Conservation (phyloP, 2,888 invertebrate species). For the Lepas anatifera region DNA sequence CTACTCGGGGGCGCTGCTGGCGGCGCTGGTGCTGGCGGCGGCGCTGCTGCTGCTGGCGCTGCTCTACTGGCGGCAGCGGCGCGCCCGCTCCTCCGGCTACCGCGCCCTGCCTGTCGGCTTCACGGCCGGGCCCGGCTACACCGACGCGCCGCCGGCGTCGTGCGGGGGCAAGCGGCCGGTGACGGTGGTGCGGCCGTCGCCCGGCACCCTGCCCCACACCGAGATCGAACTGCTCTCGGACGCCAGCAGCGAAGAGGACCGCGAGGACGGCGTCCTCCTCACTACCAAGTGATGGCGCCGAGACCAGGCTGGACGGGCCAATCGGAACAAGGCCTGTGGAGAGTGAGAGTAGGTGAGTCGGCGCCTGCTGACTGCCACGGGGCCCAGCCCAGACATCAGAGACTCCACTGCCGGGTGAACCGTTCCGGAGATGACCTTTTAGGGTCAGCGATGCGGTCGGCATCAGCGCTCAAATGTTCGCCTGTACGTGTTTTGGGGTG, state of each 20-base stretch:
- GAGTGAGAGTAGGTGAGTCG: too few relatives aligned
- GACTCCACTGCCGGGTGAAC: too few relatives aligned
- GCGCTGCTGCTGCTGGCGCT: background rate
- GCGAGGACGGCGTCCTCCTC: background rate
- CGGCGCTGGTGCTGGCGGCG: background rate
- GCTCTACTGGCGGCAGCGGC: background rate
- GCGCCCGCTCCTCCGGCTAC: background rate
- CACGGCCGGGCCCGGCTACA: background rate
- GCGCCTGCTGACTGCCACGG: too few relatives aligned
- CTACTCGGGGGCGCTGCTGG: background rate
- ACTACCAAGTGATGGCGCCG: background rate
- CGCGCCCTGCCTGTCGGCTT: background rate
- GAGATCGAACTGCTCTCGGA: background rate
- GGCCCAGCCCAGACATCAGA: too few relatives aligned
- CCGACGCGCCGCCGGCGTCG: background rate
- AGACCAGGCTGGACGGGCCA: too few relatives aligned
- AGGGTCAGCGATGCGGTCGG: too few relatives aligned
- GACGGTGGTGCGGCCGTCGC: background rate
- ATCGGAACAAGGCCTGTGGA: too few relatives aligned
- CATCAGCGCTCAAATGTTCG: too few relatives aligned
- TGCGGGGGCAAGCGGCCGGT: background rate
- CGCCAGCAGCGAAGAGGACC: background rate
- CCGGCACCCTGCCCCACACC: background rate
- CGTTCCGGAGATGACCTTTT: too few relatives aligned
- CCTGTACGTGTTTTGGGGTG: too few relatives aligned